Percentiles rank a stretch among this genome's conserved stretches.
phyloP scores from a whole-genome alignment of 2,797 vertebrate species.

The Chaetodon trifasciatus region DNA sequence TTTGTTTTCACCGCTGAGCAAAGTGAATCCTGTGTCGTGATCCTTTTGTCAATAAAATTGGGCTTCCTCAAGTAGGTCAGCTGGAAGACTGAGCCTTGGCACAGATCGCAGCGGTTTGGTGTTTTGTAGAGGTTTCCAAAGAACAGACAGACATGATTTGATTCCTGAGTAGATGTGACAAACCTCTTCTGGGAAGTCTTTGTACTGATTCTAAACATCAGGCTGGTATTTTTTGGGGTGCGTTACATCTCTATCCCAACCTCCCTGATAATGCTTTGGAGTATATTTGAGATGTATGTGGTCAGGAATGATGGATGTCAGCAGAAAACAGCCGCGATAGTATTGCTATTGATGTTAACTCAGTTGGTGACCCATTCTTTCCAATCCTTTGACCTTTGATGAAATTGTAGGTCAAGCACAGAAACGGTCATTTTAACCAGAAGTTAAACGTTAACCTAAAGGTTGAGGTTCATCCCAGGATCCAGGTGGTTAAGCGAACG shows the following conservation, averaged over 20 bases:
- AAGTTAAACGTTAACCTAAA: conserved; percentile 39
- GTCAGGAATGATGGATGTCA: neutral
- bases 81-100: conserved; percentile 37
- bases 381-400: neutral
- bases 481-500: fast-evolving
- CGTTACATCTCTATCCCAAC: neutral
- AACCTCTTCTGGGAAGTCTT: neutral
- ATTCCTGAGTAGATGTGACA: neutral
- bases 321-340: neutral
- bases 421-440: neutral
- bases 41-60: neutral
- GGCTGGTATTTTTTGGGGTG: neutral
- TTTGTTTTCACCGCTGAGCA: neutral
- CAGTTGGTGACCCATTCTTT: neutral
- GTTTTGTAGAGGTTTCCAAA: neutral
- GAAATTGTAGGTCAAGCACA: neutral
- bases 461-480: neutral
- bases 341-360: neutral
- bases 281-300: neutral
- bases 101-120: neutral
- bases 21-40: neutral
- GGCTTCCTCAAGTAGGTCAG: conserved; percentile 52
- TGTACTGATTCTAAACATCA: neutral
- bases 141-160: neutral
- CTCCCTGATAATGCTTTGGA: neutral